phyloP scores from a whole-genome alignment of 1,140 invertebrate genomes.

The Eupristina koningsbergeri region DNA sequence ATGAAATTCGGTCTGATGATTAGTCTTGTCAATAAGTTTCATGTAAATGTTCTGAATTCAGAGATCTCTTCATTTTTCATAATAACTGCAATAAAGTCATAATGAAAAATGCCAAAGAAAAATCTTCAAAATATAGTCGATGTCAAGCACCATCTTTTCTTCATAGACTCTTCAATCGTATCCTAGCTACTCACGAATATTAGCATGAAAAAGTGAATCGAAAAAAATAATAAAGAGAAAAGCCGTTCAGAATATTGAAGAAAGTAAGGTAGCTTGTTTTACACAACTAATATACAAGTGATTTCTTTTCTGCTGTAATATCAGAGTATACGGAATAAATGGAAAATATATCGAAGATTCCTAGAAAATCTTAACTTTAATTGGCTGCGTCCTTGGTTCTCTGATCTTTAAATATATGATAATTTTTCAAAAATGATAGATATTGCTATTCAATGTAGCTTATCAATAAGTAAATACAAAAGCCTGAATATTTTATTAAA shows the following conservation, averaged over 20 bases:
- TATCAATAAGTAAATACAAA: too few relatives aligned
- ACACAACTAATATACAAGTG: conserved; percentile 50
- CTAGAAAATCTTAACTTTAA: conserved; percentile 29
- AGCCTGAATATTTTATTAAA: background rate
- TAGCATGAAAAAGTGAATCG: conserved; percentile 55
- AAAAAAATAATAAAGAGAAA: conserved; percentile 48
- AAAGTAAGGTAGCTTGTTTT: conserved; percentile 32
- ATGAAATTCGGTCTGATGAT: background rate
- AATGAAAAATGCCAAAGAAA: conserved; percentile 59
- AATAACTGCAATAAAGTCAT: conserved; percentile 57
- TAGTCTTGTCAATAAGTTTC: background rate
- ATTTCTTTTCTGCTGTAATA: conserved; percentile 49
- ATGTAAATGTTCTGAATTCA: conserved; percentile 26
- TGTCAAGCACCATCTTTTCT: conserved; percentile 53
- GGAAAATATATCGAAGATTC: background rate
- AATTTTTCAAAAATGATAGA: conserved; percentile 15
- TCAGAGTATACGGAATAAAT: background rate
- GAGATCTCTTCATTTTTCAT: background rate
- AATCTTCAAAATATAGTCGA: conserved; percentile 58
- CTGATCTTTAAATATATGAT: background rate
- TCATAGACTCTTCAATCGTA: conserved; percentile 45
- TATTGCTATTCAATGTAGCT: background rate
- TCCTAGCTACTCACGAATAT: conserved; percentile 53
- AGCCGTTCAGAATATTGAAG: conserved; percentile 34
- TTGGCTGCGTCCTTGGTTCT: conserved; percentile 17